phyloP scores from a whole-genome alignment of 1,140 invertebrate genomes.

The Drosophila pseudoananassae region DNA sequence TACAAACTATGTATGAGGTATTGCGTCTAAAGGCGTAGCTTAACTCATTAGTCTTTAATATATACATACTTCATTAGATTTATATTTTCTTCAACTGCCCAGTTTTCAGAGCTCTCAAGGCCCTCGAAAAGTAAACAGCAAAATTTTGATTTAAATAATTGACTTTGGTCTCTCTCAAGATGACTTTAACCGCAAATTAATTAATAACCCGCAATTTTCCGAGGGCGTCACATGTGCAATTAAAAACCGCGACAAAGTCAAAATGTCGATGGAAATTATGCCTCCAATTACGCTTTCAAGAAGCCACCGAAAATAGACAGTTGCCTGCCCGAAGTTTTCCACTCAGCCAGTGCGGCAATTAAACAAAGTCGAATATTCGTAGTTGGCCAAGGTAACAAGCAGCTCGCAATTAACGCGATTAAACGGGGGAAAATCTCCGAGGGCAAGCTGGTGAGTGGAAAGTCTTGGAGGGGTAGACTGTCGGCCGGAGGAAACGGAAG shows the following conservation, averaged over 20 bases:
- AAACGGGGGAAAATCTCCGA: conserved; percentile 34
- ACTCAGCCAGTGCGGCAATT: conserved; percentile 51
- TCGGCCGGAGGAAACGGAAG: not conserved
- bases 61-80: not conserved
- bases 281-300: conserved; percentile 58
- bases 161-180: conserved; percentile 33
- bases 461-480: conserved; percentile 52
- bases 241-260: conserved; percentile 69
- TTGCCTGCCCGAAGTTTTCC: conserved; percentile 32
- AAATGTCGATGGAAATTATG: conserved; percentile 29
- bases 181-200: conserved; percentile 62
- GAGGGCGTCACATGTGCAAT: conserved; percentile 49
- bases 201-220: conserved; percentile 53
- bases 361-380: conserved; percentile 50
- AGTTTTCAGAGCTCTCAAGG: conserved; percentile 8
- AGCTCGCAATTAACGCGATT: conserved; percentile 79
- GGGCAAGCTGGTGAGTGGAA: not conserved
- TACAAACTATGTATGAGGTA: no score
- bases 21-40: no score
- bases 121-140: conserved; percentile 17
- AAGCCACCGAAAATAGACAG: conserved; percentile 56
- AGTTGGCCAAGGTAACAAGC: conserved; percentile 71
- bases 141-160: conserved; percentile 58
- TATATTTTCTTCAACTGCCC: not conserved
- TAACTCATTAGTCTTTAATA: no score